Conservation (phyloP, 2,888 invertebrate genomes). For the Incurvaria masculella region DNA sequence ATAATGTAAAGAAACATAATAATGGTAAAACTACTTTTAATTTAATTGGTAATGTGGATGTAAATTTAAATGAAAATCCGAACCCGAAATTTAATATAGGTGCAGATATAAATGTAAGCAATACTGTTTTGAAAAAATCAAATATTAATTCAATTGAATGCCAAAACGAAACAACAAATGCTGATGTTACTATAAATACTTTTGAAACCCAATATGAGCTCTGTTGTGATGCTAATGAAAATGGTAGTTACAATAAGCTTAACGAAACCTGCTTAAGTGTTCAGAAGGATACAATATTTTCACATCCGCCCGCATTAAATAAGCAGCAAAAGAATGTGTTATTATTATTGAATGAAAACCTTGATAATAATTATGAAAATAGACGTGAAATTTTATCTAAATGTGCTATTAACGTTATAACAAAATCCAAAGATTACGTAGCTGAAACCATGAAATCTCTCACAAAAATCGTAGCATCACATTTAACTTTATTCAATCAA, state of each 20-base stretch:
- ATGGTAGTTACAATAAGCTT: too few relatives aligned
- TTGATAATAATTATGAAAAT: slow-evolving; percentile 32
- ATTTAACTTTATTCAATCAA: too few relatives aligned
- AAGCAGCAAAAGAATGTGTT: neutral
- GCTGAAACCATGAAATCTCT: slow-evolving; percentile 21
- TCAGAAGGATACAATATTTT: slow-evolving; percentile 6
- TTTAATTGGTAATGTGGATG: neutral
- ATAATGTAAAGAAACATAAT: slow-evolving; percentile 9
- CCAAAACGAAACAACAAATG: neutral
- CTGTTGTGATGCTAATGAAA: too few relatives aligned
- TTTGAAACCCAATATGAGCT: too few relatives aligned
- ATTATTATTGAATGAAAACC: neutral
- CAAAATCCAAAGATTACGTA: slow-evolving; percentile 10
- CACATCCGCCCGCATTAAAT: neutral
- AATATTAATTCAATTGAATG: neutral
- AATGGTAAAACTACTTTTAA: neutral
- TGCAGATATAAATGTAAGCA: neutral
- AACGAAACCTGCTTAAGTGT: neutral
- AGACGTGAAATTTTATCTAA: slow-evolving; percentile 28
- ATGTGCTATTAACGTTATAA: slow-evolving; percentile 14
- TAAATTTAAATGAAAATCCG: neutral
- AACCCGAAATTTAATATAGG: neutral
- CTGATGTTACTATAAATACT: neutral
- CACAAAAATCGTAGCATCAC: slow-evolving; percentile 9
- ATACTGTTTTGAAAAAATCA: neutral